phyloP scores from a whole-genome alignment of 2,888 invertebrate species.

The Fragum fragum region DNA sequence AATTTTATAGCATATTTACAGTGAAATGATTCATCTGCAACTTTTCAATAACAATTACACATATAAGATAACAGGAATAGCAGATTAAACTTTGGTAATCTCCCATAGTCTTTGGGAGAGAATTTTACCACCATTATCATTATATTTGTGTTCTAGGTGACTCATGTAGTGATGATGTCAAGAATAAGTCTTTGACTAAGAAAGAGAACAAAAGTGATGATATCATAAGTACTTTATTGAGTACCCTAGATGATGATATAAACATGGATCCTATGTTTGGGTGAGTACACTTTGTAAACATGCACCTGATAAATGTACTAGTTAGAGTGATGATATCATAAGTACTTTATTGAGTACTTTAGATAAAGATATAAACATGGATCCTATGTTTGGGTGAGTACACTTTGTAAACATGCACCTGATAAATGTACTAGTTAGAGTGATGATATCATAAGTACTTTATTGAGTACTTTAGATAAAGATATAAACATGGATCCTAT shows the following conservation, averaged over 20 bases:
- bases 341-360: conserved; percentile 78
- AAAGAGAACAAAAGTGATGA: conserved; percentile 74
- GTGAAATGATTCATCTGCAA: too few species aligned
- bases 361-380: conserved; percentile 91
- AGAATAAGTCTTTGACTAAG: conserved; percentile 69
- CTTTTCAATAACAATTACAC: too few species aligned
- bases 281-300: conserved; percentile 64
- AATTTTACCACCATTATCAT: too few species aligned
- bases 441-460: conserved; percentile 78
- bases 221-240: conserved; percentile 79
- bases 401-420: too few species aligned
- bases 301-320: conserved; percentile 70
- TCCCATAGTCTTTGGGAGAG: too few species aligned
- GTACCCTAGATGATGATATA: conserved; percentile 89
- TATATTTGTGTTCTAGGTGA: conserved; percentile 73
- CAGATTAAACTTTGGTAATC: too few species aligned
- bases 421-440: conserved; percentile 70
- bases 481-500: too few species aligned
- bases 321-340: conserved; percentile 76
- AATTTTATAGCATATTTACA: too few species aligned
- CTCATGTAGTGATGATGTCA: conserved; percentile 78
- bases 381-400: conserved; percentile 87
- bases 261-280: conserved; percentile 90
- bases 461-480: too few species aligned
- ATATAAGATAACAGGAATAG: too few species aligned